phyloP scores from a whole-genome alignment of 2,888 invertebrate genomes.

The Leptinotarsa juncta region DNA sequence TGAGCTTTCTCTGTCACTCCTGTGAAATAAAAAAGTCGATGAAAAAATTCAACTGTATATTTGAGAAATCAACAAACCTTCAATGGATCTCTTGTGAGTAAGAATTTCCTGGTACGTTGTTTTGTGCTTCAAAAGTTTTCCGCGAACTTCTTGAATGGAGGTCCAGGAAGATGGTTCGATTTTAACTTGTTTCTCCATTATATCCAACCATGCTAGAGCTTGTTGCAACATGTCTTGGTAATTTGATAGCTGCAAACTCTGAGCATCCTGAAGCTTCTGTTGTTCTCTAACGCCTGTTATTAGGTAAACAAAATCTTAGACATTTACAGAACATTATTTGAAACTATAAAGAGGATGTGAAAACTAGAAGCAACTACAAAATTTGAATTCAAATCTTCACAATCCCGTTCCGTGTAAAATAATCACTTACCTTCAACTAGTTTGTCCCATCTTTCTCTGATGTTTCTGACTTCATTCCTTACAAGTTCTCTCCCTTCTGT shows the following conservation, averaged over 20 bases:
- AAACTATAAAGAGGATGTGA: too few relatives aligned
- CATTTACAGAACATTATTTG: too few relatives aligned
- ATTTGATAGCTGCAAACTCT: conserved; percentile 84
- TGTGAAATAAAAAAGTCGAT: conserved; percentile 33
- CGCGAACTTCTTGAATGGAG: conserved; percentile 86
- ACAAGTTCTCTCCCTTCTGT: conserved; percentile 90
- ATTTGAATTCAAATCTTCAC: too few relatives aligned
- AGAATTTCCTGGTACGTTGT: conserved; percentile 89
- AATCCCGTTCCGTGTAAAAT: too few relatives aligned
- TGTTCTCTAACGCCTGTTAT: conserved; percentile 74
- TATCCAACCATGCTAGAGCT: conserved; percentile 86
- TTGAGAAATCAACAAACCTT: conserved; percentile 65
- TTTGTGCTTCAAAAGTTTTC: conserved; percentile 87
- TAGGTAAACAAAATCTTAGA: conserved; percentile 18
- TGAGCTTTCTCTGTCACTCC: conserved; percentile 89
- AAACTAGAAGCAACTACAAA: too few relatives aligned
- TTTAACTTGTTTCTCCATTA: conserved; percentile 82
- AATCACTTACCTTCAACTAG: conserved; percentile 75
- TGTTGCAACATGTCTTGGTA: conserved; percentile 89
- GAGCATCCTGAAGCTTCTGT: conserved; percentile 87
- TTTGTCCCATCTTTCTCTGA: conserved; percentile 89
- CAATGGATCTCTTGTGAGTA: conserved; percentile 90
- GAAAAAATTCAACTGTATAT: not conserved
- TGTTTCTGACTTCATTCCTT: conserved; percentile 83
- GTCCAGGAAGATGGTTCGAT: conserved; percentile 79